A percentile compares a stretch with the other conserved stretches of the same genome.
Evolutionary conservation across 1,140 invertebrate species (phyloP).

Genomic region (Leptonema lineaticorne): DNA sequence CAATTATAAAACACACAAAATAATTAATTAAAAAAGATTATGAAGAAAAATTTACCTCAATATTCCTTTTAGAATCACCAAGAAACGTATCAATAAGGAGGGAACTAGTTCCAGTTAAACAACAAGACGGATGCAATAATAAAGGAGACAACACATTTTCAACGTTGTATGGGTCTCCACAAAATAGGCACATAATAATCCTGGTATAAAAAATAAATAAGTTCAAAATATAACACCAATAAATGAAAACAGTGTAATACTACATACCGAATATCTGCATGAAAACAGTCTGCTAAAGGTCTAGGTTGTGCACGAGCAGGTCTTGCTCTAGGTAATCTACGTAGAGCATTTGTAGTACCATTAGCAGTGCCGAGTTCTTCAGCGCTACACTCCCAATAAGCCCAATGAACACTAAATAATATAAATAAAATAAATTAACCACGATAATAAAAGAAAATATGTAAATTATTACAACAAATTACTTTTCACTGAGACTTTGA

Average conservation of each 20-base stretch:
- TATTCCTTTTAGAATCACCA: conserved; percentile 83
- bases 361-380: conserved; percentile 60
- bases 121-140: conserved; percentile 83
- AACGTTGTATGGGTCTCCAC: conserved; percentile 90
- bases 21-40: neutral
- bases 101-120: conserved; percentile 82
- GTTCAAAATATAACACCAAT: neutral
- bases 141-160: conserved; percentile 88
- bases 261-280: conserved; percentile 79
- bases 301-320: conserved; percentile 61
- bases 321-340: conserved; percentile 72
- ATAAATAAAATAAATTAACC: conserved; percentile 11
- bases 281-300: conserved; percentile 72
- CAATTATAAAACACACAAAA: conserved; percentile 2
- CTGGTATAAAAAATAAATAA: conserved; percentile 48
- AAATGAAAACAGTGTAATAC: neutral
- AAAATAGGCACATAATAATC: conserved; percentile 96
- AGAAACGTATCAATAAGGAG: conserved; percentile 90
- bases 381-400: conserved; percentile 79
- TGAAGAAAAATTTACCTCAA: conserved; percentile 64
- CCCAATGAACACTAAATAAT: conserved; percentile 73
- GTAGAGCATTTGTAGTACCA: conserved; percentile 61
- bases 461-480: conserved; percentile 32
- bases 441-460: conserved; percentile 4
- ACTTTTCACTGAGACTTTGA: conserved; percentile 86